Conservation (phyloP, 2,113 vertebrate species). For the Recurvirostra avosetta region DNA sequence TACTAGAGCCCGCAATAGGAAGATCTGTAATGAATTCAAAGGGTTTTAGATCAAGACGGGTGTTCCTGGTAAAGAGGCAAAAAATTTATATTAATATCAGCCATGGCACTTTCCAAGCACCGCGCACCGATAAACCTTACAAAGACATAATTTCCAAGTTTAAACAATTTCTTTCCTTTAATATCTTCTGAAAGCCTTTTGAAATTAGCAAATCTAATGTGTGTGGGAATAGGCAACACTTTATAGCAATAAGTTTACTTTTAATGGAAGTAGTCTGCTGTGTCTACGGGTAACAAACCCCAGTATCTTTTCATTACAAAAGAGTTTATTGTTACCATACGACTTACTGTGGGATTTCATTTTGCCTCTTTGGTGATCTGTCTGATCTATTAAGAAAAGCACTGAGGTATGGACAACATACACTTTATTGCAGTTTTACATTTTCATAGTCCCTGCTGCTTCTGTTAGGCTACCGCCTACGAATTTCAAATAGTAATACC, state of each 20-base stretch:
- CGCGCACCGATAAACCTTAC: neutral
- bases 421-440: slow-evolving; percentile 39
- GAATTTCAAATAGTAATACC: slow-evolving; percentile 19
- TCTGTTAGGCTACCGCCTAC: neutral
- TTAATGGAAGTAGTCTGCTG: slow-evolving; percentile 49
- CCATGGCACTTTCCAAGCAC: neutral
- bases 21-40: neutral
- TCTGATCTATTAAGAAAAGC: slow-evolving; percentile 55
- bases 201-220: slow-evolving; percentile 40
- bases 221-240: slow-evolving; percentile 49
- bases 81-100: neutral
- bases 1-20: neutral
- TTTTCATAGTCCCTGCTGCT: slow-evolving; percentile 29
- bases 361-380: slow-evolving; percentile 43
- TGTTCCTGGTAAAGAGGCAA: neutral
- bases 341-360: slow-evolving; percentile 45
- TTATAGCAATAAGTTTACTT: slow-evolving; percentile 38
- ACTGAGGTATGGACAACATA: slow-evolving; percentile 46
- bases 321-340: slow-evolving; percentile 37
- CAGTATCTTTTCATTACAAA: slow-evolving; percentile 54
- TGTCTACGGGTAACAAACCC: slow-evolving; percentile 17
- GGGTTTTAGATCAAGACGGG: neutral
- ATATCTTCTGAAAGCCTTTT: slow-evolving; percentile 35
- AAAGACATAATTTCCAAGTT: slow-evolving; percentile 25
- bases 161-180: slow-evolving; percentile 24